A percentile compares a stretch with the other conserved stretches of the same genome.
phyloP scores from a whole-genome alignment of 2,888 invertebrate species.

The Acanthopleura granulata region DNA sequence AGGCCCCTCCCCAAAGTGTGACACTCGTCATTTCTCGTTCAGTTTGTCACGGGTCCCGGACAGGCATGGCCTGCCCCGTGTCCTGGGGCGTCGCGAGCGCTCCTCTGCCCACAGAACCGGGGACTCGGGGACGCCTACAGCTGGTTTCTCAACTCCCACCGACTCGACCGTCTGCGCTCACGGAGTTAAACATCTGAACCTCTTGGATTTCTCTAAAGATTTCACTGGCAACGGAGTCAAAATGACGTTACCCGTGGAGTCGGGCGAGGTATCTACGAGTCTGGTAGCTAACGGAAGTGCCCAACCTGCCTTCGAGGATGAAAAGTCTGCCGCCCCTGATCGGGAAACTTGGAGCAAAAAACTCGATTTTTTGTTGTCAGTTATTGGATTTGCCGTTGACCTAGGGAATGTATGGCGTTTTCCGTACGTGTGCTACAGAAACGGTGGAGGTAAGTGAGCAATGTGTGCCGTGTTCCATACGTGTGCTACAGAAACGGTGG shows the following conservation, averaged over 20 bases:
- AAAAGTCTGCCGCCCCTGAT: background rate
- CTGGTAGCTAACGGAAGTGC: background rate
- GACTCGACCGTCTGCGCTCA: background rate
- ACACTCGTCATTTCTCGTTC: background rate
- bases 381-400: slow-evolving; percentile 17
- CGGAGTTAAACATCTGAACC: background rate
- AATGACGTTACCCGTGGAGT: background rate
- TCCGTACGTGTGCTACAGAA: slow-evolving; percentile 10
- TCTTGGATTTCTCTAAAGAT: background rate
- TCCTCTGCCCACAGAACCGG: background rate
- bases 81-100: background rate
- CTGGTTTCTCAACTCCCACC: background rate
- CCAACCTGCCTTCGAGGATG: background rate
- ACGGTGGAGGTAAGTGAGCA: slow-evolving; percentile 18
- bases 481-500: slow-evolving; percentile 11
- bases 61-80: background rate
- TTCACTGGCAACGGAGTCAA: background rate
- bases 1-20: background rate
- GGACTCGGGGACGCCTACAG: background rate
- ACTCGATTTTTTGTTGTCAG: slow-evolving; percentile 11
- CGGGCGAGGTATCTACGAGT: background rate
- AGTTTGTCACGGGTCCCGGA: background rate
- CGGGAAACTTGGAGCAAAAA: slow-evolving; percentile 15
- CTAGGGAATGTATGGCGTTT: slow-evolving; percentile 13
- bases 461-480: slow-evolving; percentile 6